Evolutionary conservation across 2,113 vertebrate genomes (phyloP).

Genomic region (Peucedramus taeniatus): DNA sequence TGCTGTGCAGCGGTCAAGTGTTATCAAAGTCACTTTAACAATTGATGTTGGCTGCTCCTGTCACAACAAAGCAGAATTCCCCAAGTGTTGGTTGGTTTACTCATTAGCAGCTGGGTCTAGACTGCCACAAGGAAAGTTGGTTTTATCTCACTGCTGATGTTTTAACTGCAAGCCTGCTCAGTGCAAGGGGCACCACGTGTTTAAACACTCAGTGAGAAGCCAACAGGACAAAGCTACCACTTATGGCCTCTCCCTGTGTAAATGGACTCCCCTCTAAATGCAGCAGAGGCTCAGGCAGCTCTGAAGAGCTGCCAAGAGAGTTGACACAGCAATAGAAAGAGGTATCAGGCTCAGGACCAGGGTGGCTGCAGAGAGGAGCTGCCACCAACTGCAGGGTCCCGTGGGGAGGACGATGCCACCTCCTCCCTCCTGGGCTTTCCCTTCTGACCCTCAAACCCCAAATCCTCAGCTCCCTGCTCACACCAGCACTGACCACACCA

Average conservation of each 20-base stretch:
- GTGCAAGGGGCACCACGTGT: background rate
- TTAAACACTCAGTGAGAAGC: background rate
- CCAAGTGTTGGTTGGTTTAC: background rate
- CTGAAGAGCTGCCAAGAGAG: background rate
- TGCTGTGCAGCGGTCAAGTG: background rate
- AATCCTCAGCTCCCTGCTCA: background rate
- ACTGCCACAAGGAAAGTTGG: background rate
- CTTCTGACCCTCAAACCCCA: background rate
- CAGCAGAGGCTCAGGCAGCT: background rate
- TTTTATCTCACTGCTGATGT: background rate
- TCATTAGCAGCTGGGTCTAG: background rate
- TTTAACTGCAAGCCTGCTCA: fast-evolving
- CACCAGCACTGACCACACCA: background rate
- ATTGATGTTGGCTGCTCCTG: background rate
- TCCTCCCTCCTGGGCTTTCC: background rate
- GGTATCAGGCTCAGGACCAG: background rate
- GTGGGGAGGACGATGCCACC: background rate
- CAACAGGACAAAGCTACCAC: background rate
- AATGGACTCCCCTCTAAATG: background rate
- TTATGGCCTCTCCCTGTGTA: background rate
- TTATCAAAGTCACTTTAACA: background rate
- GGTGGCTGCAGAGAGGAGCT: background rate
- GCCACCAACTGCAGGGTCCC: background rate
- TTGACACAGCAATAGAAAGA: background rate
- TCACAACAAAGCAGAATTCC: background rate